phyloP scores from a whole-genome alignment of 2,797 vertebrate genomes.

The Channa striata region DNA sequence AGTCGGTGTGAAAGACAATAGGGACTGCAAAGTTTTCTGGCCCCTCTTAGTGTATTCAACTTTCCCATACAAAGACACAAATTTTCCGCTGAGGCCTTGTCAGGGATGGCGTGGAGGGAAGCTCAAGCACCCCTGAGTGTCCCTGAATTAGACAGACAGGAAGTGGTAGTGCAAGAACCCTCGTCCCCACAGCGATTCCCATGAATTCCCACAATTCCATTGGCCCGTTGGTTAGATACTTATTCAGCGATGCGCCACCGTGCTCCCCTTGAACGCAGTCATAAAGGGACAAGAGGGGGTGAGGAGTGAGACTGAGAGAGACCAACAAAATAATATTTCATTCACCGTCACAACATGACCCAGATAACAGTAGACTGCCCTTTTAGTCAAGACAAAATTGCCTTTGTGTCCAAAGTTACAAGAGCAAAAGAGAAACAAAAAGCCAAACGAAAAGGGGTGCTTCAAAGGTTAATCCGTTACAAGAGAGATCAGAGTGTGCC shows the following conservation, averaged over 20 bases:
- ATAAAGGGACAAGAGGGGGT: conserved; percentile 67
- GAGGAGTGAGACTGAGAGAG: conserved; percentile 46
- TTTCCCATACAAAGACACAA: conserved; percentile 81
- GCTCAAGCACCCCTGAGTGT: conserved; percentile 80
- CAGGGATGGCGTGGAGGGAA: conserved; percentile 68
- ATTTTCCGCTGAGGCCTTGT: conserved; percentile 81
- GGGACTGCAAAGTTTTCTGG: conserved; percentile 71
- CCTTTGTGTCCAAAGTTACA: conserved; percentile 73
- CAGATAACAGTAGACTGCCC: conserved; percentile 75
- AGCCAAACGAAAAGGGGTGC: conserved; percentile 59
- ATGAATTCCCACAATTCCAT: conserved; percentile 84
- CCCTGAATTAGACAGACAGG: conserved; percentile 84
- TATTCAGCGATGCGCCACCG: conserved; percentile 78
- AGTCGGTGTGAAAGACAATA: conserved; percentile 80
- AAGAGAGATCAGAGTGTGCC: conserved; percentile 77
- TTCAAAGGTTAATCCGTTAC: conserved; percentile 80
- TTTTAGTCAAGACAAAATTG: conserved; percentile 74
- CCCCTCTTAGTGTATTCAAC: conserved; percentile 73
- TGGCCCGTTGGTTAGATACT: conserved; percentile 82
- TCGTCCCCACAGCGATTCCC: conserved; percentile 84
- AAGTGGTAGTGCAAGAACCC: conserved; percentile 78
- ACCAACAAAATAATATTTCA: conserved; percentile 73
- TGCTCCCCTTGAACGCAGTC: conserved; percentile 66
- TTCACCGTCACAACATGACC: conserved; percentile 78
- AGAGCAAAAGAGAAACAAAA: conserved; percentile 65